Conservation (phyloP, 2,113 vertebrate genomes). For the Muscicapa adusta region DNA sequence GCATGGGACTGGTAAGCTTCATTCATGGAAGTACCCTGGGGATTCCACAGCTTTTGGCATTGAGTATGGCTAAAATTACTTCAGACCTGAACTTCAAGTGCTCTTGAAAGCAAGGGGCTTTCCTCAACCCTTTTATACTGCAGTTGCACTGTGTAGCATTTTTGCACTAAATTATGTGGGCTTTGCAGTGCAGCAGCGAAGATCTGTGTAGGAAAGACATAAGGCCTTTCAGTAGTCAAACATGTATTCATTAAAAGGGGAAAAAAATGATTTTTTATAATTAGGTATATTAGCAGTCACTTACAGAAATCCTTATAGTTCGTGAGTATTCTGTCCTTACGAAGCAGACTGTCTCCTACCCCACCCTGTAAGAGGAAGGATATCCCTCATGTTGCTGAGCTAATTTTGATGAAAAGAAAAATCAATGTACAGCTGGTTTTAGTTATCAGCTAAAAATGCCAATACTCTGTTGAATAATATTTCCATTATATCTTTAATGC, state of each 20-base stretch:
- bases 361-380: neutral
- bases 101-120: neutral
- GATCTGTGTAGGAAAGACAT: neutral
- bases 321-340: neutral
- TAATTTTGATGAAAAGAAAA: neutral
- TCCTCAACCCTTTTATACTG: neutral
- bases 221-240: neutral
- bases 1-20: neutral
- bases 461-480: neutral
- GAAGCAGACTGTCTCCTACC: neutral
- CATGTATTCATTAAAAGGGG: neutral
- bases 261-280: accelerated
- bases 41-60: neutral
- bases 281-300: neutral
- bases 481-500: neutral
- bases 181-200: neutral
- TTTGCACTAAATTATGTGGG: neutral
- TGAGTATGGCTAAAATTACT: neutral
- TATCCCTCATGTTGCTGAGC: neutral
- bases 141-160: neutral
- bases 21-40: neutral
- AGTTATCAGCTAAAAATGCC: neutral
- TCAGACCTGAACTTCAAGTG: neutral
- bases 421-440: neutral
- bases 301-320: neutral